Conservation (phyloP, 2,888 invertebrate genomes). For the Gerris lacustris region DNA sequence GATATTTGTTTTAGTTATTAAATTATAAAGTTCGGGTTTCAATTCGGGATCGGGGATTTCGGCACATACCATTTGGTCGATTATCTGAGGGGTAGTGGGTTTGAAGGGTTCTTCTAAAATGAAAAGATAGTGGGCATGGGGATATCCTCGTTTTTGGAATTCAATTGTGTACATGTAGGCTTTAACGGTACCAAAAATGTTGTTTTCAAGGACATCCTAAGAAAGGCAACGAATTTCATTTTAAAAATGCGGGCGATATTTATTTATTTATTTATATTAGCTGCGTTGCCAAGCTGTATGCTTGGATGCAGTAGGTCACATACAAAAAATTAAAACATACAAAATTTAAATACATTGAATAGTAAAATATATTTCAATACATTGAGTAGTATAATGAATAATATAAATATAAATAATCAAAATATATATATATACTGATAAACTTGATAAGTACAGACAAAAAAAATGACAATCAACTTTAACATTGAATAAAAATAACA, state of each 20-base stretch:
- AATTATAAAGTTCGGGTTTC: not conserved
- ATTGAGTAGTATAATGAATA: too few species aligned
- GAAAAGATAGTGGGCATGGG: not conserved
- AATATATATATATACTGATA: too few species aligned
- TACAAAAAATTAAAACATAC: too few species aligned
- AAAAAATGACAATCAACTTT: too few species aligned
- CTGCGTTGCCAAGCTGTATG: too few species aligned
- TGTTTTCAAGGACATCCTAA: not conserved
- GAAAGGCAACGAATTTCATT: not conserved
- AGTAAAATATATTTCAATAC: too few species aligned
- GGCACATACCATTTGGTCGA: not conserved
- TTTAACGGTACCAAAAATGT: not conserved
- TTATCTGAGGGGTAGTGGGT: not conserved
- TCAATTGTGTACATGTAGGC: constrained; percentile 1
- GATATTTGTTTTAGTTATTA: not conserved
- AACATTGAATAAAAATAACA: too few species aligned
- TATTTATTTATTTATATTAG: too few species aligned
- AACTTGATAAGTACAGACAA: too few species aligned
- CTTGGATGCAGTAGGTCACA: too few species aligned
- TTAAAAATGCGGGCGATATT: not conserved
- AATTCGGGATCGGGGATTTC: constrained; percentile 6
- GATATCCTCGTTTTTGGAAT: not conserved
- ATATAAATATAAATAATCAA: too few species aligned
- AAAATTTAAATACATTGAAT: too few species aligned
- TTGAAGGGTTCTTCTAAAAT: not conserved